A percentile compares a stretch with the other conserved stretches of the same genome.
Conservation (phyloP, 2,113 vertebrate species). For the Bungarus multicinctus region DNA sequence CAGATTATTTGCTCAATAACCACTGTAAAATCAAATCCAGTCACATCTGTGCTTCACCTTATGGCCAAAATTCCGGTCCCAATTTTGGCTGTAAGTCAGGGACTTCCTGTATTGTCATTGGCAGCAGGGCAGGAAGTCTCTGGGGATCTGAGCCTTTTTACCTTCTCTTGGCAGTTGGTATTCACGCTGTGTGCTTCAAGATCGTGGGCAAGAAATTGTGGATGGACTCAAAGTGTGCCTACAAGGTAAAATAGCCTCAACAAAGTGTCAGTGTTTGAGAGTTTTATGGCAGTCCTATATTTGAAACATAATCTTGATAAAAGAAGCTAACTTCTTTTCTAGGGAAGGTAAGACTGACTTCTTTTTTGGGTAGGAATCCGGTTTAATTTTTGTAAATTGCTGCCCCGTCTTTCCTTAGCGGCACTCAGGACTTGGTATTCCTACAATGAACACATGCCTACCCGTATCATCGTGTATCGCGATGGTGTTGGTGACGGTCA, state of each 20-base stretch:
- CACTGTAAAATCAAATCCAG: neutral
- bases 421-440: conserved; percentile 81
- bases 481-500: conserved; percentile 96
- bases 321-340: neutral
- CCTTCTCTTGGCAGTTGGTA: conserved; percentile 82
- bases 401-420: conserved; percentile 54
- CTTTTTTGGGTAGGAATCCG: neutral
- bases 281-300: neutral
- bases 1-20: neutral
- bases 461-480: conserved; percentile 88
- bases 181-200: conserved; percentile 88
- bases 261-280: neutral
- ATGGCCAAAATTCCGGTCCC: neutral
- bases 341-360: neutral
- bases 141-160: neutral
- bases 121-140: neutral
- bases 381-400: neutral
- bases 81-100: neutral
- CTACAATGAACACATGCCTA: conserved; percentile 80
- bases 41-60: neutral
- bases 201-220: conserved; percentile 89
- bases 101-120: neutral
- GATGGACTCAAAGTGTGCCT: conserved; percentile 88
- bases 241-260: conserved; percentile 46
- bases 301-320: neutral